Evolutionary conservation across 1,140 invertebrate genomes (phyloP).

Genomic region (Dysdera silvatica): DNA sequence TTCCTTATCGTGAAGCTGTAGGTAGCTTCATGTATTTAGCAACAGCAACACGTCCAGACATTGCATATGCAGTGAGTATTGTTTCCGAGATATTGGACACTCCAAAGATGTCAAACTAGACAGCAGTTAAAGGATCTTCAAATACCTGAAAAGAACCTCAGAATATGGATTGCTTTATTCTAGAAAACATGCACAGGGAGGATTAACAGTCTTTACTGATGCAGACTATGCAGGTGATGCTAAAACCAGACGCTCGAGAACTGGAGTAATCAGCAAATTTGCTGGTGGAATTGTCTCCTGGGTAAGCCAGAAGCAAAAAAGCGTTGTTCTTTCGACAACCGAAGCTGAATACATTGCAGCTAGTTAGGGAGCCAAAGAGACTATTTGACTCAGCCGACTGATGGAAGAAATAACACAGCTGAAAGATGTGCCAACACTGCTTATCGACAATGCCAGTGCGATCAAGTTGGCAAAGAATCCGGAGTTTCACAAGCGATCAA

Average conservation of each 20-base stretch:
- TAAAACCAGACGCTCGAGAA: constrained; percentile 10
- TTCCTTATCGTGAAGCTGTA: constrained; percentile 22
- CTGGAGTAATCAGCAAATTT: constrained; percentile 7
- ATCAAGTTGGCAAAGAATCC: constrained; percentile 22
- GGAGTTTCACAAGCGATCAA: constrained; percentile 19
- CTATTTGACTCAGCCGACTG: constrained; percentile 23
- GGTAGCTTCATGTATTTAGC: constrained; percentile 43
- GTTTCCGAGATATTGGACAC: neutral
- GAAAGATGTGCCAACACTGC: neutral
- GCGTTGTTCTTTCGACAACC: constrained; percentile 12
- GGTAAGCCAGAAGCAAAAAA: constrained; percentile 4
- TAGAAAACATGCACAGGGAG: neutral
- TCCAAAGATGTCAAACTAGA: constrained; percentile 30
- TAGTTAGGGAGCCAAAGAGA: constrained; percentile 25
- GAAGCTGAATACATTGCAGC: constrained; percentile 28
- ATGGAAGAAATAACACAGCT: constrained; percentile 5
- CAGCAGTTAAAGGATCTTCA: constrained; percentile 43
- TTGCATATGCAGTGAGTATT: constrained; percentile 42
- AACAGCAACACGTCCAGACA: constrained; percentile 45
- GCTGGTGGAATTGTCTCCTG: constrained; percentile 3
- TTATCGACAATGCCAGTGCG: constrained; percentile 32
- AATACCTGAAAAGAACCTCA: constrained; percentile 45
- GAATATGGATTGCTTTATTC: constrained; percentile 17
- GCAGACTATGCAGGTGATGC: constrained; percentile 23
- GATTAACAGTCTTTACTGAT: constrained; percentile 36